Evolutionary conservation across 2,113 vertebrate genomes (phyloP), one percentile per base, ranked within the genome.

Genomic region (Peromyscus californicus): DNA sequence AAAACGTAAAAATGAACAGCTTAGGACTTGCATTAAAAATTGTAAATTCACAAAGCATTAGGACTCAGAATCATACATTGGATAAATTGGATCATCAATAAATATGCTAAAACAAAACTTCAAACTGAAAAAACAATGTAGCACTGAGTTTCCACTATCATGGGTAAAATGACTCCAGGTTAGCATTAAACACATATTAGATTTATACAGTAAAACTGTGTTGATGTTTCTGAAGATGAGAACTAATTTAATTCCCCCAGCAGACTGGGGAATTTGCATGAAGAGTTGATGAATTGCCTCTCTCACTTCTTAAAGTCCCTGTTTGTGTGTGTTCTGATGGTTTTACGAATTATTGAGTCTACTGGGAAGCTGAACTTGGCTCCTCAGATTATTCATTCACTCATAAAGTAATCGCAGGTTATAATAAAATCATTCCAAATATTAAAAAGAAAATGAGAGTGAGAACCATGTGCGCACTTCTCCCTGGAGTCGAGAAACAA

Each of bases 391-490:
- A 91, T 90, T 95, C 39, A 91, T 90, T 95, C 39, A 39, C 95
- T 97, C 91, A 91, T 96, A 95, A 96, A 96, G 89, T 51, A 98
- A 91, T 94, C 89, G 84, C 75, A 90, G 85, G 92, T 79, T 97
- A 74, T 91, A 97, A 97, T 96, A 96, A 97, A 97, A 97, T 95
- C 89, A 91, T 79, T 95, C 72, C 93, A 96, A 96, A 97, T 93
- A 95, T 94, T 93, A 96, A 97, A 97, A 97, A 94, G 90, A 92
- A 95, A 95, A 94, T 85, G 78, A 97, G 94, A 96, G 76, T 48
- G 96, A 96, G 78, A 89, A 90, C 15, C 74, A 91, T 70, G 91
- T 96, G 92, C 76, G 83, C 51, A 93, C 75, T 96, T 97, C 89
- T 95, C 90, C 93, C 83, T 75, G 88, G 97, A 97, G 91, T 90